phyloP scores from a whole-genome alignment of 1,140 invertebrate genomes.

The Drosophila carrolli region DNA sequence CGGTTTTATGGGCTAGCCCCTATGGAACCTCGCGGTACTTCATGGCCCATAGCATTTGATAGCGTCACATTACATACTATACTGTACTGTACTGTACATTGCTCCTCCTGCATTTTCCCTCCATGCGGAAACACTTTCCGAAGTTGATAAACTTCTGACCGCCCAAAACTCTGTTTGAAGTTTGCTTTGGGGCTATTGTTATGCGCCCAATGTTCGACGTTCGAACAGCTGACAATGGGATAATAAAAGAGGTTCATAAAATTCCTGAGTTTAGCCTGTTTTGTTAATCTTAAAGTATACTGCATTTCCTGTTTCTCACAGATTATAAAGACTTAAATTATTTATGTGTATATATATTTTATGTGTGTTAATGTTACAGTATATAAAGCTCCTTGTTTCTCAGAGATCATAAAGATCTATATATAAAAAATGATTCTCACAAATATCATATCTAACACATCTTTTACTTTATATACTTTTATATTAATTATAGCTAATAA shows the following conservation, averaged over 20 bases:
- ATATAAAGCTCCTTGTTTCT: too few relatives aligned
- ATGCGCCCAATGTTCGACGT: constrained; percentile 20
- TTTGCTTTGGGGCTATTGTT: constrained; percentile 12
- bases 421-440: too few relatives aligned
- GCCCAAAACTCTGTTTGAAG: constrained; percentile 25
- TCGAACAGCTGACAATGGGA: constrained; percentile 8
- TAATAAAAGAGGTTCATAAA: constrained; percentile 22
- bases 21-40: constrained; percentile 46
- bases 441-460: too few relatives aligned
- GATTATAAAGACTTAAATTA: neutral
- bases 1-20: constrained; percentile 39
- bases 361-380: too few relatives aligned
- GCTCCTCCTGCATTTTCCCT: constrained; percentile 6
- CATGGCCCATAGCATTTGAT: constrained; percentile 39
- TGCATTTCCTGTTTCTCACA: neutral
- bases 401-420: too few relatives aligned
- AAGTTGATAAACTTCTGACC: constrained; percentile 10
- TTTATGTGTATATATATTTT: too few relatives aligned
- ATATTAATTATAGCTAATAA: too few relatives aligned
- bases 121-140: constrained; percentile 30
- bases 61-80: constrained; percentile 16
- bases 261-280: neutral
- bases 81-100: neutral
- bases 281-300: neutral
- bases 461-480: too few relatives aligned